These are phyloP conservation scores for Heliothis virescens DNA, from an alignment of 1,140 invertebrate species.

Conservation along the genomic window DNA sequence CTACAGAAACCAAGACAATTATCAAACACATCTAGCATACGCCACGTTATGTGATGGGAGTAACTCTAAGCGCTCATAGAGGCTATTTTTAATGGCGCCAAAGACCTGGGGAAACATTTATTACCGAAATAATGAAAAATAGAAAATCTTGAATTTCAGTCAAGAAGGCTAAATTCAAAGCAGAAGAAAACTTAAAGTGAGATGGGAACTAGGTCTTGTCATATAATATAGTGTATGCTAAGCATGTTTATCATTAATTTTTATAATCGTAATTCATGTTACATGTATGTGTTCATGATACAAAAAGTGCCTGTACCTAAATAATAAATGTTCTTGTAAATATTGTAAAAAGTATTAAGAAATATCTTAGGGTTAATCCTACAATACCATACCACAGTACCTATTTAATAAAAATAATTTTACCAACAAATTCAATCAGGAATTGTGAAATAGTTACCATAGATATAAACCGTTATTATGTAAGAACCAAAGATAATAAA, in stretches of 20 bases:
- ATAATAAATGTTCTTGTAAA: not conserved
- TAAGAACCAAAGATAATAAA: slow-evolving; percentile 71
- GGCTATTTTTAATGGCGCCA: not conserved
- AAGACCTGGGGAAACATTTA: not conserved
- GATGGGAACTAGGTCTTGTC: not conserved
- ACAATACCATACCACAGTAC: not conserved
- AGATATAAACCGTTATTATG: slow-evolving; percentile 48
- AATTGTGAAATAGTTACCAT: slow-evolving; percentile 32
- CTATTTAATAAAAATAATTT: not conserved
- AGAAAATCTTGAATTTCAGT: no score
- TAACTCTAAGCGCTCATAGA: not conserved
- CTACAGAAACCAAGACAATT: not conserved
- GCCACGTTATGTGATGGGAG: not conserved
- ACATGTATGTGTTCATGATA: not conserved
- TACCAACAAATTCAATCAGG: not conserved
- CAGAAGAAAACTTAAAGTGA: no score
- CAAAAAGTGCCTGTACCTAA: not conserved
- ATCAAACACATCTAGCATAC: not conserved
- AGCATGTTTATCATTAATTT: not conserved
- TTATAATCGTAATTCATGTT: not conserved
- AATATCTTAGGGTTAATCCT: not conserved
- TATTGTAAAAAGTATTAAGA: slow-evolving; percentile 15
- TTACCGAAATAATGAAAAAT: no score
- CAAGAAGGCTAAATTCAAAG: no score
- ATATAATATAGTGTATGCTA: not conserved